Percentiles rank a stretch among this genome's conserved stretches.
Conservation (phyloP, 2,888 invertebrate genomes). For the Eremobia ochroleuca region DNA sequence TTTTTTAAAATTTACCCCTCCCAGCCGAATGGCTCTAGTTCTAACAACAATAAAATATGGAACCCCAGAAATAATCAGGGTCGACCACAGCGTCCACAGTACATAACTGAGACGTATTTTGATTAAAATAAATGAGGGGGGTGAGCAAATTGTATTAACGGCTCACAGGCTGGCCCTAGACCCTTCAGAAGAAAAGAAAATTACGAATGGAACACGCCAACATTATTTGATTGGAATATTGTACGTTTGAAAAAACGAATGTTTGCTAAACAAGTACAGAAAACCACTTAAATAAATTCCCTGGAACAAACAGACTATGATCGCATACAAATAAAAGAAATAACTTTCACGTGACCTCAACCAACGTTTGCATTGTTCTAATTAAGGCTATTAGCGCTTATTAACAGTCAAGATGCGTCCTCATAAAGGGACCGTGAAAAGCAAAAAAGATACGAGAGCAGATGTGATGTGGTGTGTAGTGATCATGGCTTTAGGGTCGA, state of each 20-base stretch:
- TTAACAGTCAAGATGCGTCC: constrained; percentile 76
- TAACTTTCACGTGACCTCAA: constrained; percentile 66
- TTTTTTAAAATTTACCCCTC: constrained; percentile 51
- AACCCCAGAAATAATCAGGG: constrained; percentile 76
- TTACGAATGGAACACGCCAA: constrained; percentile 29
- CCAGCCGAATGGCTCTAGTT: constrained; percentile 61
- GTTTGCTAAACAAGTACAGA: constrained; percentile 2
- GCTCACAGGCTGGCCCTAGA: constrained; percentile 58
- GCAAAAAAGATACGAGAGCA: constrained; percentile 77
- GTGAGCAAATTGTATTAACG: constrained; percentile 79
- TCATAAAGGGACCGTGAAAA: constrained; percentile 71
- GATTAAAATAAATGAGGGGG: constrained; percentile 80
- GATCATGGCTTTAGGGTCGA: constrained; percentile 80
- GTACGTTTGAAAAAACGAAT: constrained; percentile 7
- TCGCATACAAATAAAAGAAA: constrained; percentile 46
- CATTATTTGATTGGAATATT: constrained; percentile 31
- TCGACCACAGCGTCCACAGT: constrained; percentile 72
- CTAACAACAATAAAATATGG: constrained; percentile 71
- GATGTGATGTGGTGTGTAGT: constrained; percentile 82
- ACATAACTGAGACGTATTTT: constrained; percentile 72
- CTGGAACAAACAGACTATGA: constrained; percentile 5
- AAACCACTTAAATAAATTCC: constrained; percentile 3
- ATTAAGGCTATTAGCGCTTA: constrained; percentile 74
- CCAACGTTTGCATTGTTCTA: constrained; percentile 68
- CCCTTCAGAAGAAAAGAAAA: constrained; percentile 61